These are phyloP conservation scores for Beaufortia kweichowensis DNA, from an alignment of 2,113 vertebrate species.

Conservation along the genomic window DNA sequence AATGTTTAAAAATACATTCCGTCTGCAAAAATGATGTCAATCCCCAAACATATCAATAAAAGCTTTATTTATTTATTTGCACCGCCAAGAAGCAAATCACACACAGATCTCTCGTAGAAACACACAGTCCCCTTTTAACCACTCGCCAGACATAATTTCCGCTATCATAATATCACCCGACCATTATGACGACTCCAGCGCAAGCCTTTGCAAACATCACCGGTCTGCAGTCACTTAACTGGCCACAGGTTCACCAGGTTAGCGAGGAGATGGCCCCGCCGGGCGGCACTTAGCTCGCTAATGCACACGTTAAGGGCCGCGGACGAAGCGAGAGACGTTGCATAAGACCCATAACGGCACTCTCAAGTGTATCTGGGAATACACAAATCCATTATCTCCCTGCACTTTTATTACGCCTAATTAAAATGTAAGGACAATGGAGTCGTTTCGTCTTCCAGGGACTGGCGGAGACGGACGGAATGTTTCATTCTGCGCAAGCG, in stretches of 20 bases:
- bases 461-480: background rate
- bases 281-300: conserved; percentile 26
- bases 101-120: background rate
- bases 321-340: conserved; percentile 26
- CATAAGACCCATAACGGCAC: conserved; percentile 38
- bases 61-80: background rate
- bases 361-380: conserved; percentile 27
- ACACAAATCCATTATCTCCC: conserved; percentile 42
- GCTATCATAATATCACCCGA: conserved; percentile 25
- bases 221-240: conserved; percentile 20
- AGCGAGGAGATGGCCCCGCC: conserved; percentile 19
- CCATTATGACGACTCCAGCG: background rate
- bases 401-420: conserved; percentile 46
- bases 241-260: background rate
- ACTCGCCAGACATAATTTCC: conserved; percentile 3
- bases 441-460: conserved; percentile 18
- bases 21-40: background rate
- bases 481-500: background rate
- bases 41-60: background rate
- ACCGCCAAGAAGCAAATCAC: conserved; percentile 2
- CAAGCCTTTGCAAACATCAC: conserved; percentile 19
- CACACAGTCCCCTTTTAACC: background rate
- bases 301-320: conserved; percentile 23
- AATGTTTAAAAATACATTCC: background rate
- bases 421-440: conserved; percentile 45